Evolutionary conservation across 2,797 vertebrate species (phyloP).

Genomic region (Urocyon cinereoargenteus): DNA sequence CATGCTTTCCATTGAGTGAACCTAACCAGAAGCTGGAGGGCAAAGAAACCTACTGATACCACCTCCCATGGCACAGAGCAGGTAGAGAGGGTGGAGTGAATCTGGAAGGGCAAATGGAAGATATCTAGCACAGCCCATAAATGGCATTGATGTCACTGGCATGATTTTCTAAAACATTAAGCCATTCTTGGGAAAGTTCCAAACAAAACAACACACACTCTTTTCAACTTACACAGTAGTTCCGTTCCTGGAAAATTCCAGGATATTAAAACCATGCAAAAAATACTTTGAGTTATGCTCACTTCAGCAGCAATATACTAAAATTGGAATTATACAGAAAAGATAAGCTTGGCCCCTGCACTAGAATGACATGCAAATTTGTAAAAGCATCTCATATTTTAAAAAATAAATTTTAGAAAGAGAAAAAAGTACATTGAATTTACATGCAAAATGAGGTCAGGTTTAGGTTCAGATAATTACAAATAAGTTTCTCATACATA

Average conservation of each 20-base stretch:
- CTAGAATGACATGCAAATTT: conserved; percentile 41
- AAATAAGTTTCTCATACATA: conserved; percentile 42
- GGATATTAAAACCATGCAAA: conserved; percentile 69
- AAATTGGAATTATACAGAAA: conserved; percentile 59
- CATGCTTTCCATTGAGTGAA: neutral
- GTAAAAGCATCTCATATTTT: neutral
- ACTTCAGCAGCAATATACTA: conserved; percentile 59
- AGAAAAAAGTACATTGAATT: conserved; percentile 26
- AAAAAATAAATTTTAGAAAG: conserved; percentile 13
- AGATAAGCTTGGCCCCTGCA: neutral
- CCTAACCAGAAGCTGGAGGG: conserved; percentile 14
- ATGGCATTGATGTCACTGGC: conserved; percentile 65
- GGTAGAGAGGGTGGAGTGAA: conserved; percentile 10
- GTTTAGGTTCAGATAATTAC: conserved; percentile 3
- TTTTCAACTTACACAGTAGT: conserved; percentile 73
- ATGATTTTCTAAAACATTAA: conserved; percentile 76
- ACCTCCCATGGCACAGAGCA: neutral
- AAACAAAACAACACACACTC: conserved; percentile 72
- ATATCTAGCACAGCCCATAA: conserved; percentile 65
- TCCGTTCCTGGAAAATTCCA: conserved; percentile 78
- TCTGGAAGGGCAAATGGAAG: conserved; percentile 60
- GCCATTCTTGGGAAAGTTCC: conserved; percentile 74
- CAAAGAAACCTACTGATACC: neutral
- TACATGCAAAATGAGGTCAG: conserved; percentile 40
- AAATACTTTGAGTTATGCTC: conserved; percentile 66